Base-by-base conservation (phyloP, 2,888 invertebrate species). In the Apotomis capreana region DNA sequence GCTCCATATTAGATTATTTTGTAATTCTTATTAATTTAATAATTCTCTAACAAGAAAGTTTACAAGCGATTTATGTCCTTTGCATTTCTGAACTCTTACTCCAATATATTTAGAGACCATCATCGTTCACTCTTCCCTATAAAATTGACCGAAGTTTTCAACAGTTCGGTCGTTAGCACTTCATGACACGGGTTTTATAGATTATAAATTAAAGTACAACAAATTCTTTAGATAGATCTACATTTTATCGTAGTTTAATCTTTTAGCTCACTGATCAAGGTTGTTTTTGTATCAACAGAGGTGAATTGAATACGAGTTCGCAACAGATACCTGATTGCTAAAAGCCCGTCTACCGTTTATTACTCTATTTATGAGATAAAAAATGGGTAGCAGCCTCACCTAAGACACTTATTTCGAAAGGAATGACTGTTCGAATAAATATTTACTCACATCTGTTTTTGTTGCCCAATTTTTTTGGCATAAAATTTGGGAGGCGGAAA, bases 281-380 rank as follows among this genome's bases (percentile, higher is more conserved):
- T 57, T 55, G 8, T 8, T 65, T 46, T 15, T 65, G 4, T 44
- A 26, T 4, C 4, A 46, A n/a, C 65, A 65, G n/a, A 57, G 26
- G 10, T 15, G 5, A 3, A 3, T 13, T 10, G 13, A 13, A 59
- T 58, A 26, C 26, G 57, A 68, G 49, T 59, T 68, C 51, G 13
- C 12, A 4, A 15, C 10, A 37, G 13, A 51, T 10, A 51, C 36
- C 36, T 15, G 4, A 37, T 49, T 46, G 26, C 37, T 63, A 58
- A 72, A 62, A 62, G 58, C 26, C 12, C 40, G 44, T n/a, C 36
- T 44, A 58, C 26, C 36, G 37, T 72, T 72, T 68, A 72, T 63
- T 68, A 63, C 68, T 63, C 68, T 68, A 72, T 72, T 72, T 72
- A 68, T 57, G 68, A 72, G 72, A 63, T 68, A 63, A 68, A 68